Evolutionary conservation across 2,797 vertebrate species (phyloP), one percentile per base, ranked within the genome.

Genomic region (Premnoplex brunnescens): DNA sequence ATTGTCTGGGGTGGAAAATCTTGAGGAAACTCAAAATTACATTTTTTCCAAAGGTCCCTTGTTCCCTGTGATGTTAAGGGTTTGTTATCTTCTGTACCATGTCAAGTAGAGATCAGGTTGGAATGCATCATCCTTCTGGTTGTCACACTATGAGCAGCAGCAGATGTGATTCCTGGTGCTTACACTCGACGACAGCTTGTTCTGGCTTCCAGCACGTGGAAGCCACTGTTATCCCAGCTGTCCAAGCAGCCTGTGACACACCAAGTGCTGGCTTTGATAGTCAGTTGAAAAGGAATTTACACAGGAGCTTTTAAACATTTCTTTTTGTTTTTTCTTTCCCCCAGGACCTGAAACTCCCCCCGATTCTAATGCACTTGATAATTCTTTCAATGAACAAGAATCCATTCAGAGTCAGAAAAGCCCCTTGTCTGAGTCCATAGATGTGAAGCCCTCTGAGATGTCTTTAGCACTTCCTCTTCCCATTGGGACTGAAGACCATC

Each of bases 381-480:
- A 94, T 92, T 95, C 97, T 85, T 96, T 97, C 83, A 96, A 90
- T 39, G 98, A 98, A 59, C 97, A 97, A 83, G 98, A 98, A 86
- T 95, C 97, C 37, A 24, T 96, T 93, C 97, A 97, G 88, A 97
- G 88, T 78, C 97, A 98, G 93, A 98, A 97, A 92, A 98, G 97
- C 74, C 97, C 97, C 81, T 95, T 98, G 59, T 97, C 97, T 0
- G 98, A 98, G 92, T 97, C 97, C 52, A 60, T 97, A 71, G 98
- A 98, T 37, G 97, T 98, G 95, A 98, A 98, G 68, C 98, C 98
- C 79, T 97, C 98, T 4, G 98, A 98, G 80, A 93, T 98, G 95
- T 96, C 97, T 88, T 94, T 98, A 59, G 96, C 98, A 46, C 96
- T 98, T 55, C 96, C 98, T 88, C 98, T 98, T 88, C 97, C 98